These are phyloP conservation scores for Trinorchestia longiramus DNA, from an alignment of 1,140 invertebrate species.

Conservation along the genomic window DNA sequence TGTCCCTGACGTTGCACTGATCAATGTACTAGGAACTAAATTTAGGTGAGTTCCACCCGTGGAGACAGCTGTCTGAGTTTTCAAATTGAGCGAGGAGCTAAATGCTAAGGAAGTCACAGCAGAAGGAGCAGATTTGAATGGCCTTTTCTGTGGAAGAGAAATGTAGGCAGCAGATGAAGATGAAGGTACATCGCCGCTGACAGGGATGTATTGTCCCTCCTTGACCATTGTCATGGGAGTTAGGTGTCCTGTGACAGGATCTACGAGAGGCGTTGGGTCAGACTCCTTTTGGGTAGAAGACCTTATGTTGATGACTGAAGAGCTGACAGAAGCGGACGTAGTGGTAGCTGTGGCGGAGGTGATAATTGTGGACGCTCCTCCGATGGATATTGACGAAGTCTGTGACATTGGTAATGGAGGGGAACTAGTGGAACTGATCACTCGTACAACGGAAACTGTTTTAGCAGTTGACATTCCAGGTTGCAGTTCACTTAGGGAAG, in stretches of 20 bases:
- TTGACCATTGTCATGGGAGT: constrained; percentile 57
- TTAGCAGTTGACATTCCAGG: background rate
- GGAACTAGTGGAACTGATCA: background rate
- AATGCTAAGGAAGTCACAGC: background rate
- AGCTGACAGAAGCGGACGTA: background rate
- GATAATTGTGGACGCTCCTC: background rate
- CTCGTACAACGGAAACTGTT: background rate
- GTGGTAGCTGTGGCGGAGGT: background rate
- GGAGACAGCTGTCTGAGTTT: background rate
- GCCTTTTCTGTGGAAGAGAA: background rate
- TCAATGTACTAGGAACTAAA: background rate
- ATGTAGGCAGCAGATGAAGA: background rate
- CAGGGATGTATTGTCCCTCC: constrained; percentile 57
- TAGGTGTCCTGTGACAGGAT: constrained; percentile 56
- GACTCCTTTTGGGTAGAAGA: constrained; percentile 33
- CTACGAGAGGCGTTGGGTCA: constrained; percentile 46
- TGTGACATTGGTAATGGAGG: background rate
- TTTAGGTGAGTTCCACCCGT: background rate
- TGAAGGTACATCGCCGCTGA: constrained; percentile 30
- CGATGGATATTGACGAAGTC: background rate
- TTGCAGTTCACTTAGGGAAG: background rate
- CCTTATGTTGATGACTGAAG: background rate
- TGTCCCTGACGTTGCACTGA: background rate
- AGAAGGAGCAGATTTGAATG: background rate
- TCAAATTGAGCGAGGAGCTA: background rate